phyloP scores from a whole-genome alignment of 2,113 vertebrate genomes.

The cat (Felis catus) region DNA sequence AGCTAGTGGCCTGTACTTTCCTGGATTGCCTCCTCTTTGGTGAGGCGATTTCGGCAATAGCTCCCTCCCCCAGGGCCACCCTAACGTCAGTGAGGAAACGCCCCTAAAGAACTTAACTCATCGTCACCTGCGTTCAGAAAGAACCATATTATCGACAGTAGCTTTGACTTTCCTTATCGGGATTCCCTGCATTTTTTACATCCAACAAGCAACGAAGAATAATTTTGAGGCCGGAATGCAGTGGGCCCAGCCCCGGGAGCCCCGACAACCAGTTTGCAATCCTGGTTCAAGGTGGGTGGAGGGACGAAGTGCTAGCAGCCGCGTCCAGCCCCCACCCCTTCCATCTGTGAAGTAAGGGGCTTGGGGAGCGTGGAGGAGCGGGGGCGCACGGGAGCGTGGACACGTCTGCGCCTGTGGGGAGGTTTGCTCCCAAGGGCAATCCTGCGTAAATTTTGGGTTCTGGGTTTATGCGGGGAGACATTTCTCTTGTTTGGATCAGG shows the following conservation, averaged over 20 bases:
- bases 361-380: fast-evolving
- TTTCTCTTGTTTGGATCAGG: not conserved
- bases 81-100: not conserved
- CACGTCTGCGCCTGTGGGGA: no score
- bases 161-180: not conserved
- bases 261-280: not conserved
- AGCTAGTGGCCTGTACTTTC: not conserved
- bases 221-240: not conserved
- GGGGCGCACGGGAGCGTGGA: fast-evolving
- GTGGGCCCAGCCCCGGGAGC: not conserved
- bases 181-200: not conserved
- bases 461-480: not conserved
- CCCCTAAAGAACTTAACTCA: not conserved
- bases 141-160: not conserved
- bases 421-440: not conserved
- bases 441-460: not conserved
- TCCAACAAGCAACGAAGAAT: not conserved
- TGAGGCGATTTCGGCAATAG: not conserved
- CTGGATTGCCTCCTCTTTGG: not conserved
- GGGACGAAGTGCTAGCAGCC: not conserved
- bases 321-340: not conserved
- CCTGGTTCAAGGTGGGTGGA: not conserved
- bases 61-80: not conserved
- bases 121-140: no score
- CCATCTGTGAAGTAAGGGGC: not conserved